Conservation (phyloP, 2,888 invertebrate genomes). For the Torymus tubicola region DNA sequence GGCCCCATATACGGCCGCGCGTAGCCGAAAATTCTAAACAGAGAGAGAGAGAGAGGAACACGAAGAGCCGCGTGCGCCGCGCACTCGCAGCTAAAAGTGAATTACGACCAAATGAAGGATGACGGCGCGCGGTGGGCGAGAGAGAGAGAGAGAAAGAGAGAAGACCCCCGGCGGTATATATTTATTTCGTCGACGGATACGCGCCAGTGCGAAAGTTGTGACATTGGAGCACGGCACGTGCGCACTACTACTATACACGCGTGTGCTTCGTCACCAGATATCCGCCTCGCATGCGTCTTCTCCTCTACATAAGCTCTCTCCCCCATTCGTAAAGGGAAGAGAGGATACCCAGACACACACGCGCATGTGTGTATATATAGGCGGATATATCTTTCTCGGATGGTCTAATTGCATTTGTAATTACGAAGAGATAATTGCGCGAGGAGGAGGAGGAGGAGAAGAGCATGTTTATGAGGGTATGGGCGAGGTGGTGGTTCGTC, state of each 20-base stretch:
- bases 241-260: background rate
- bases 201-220: slow-evolving; percentile 12
- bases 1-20: no score
- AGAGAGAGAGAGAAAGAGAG: background rate
- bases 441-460: background rate
- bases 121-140: background rate
- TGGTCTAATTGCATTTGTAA: slow-evolving; percentile 26
- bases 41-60: no score
- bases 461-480: background rate
- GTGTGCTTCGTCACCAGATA: background rate
- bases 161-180: background rate
- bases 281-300: background rate
- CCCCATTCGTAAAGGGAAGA: background rate
- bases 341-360: background rate
- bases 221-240: slow-evolving; percentile 36
- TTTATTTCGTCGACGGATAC: slow-evolving; percentile 19
- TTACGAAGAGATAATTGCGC: slow-evolving; percentile 22
- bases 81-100: slow-evolving; percentile 1
- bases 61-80: no score
- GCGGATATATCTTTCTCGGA: no score
- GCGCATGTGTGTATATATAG: background rate
- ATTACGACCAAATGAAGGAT: slow-evolving; percentile 37
- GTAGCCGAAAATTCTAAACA: no score
- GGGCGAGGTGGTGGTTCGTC: no score
- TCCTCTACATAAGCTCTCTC: background rate